Evolutionary conservation across 2,113 vertebrate species (phyloP).

Genomic region (Galeopterus variegatus): DNA sequence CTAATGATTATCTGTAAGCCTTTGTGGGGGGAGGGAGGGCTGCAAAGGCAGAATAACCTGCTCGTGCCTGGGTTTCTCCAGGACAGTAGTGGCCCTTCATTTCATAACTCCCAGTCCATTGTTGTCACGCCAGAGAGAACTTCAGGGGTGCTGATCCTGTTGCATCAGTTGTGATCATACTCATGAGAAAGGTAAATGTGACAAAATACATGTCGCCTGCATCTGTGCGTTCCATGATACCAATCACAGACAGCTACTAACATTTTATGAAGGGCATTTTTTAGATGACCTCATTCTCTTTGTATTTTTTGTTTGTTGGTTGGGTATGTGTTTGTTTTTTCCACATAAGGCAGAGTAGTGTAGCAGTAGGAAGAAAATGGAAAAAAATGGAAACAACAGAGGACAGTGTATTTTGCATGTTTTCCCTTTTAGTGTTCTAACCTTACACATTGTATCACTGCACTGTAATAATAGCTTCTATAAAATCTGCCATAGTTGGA

Average conservation of each 20-base stretch:
- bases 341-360: background rate
- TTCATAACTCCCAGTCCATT: background rate
- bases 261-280: background rate
- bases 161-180: background rate
- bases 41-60: constrained; percentile 53
- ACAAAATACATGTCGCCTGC: constrained; percentile 35
- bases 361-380: background rate
- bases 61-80: constrained; percentile 25
- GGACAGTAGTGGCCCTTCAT: background rate
- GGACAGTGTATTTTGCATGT: constrained; percentile 5
- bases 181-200: background rate
- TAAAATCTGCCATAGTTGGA: constrained; percentile 59
- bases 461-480: background rate
- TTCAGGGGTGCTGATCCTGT: constrained; percentile 57
- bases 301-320: background rate
- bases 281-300: constrained; percentile 26
- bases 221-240: accelerated
- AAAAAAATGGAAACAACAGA: background rate
- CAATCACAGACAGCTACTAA: accelerated
- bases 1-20: constrained; percentile 83
- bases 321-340: background rate
- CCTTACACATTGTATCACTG: background rate
- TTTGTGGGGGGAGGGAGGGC: constrained; percentile 61
- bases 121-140: accelerated
- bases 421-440: constrained; percentile 9